phyloP scores from a whole-genome alignment of 1,140 invertebrate species.

The Drosophila bocqueti region DNA sequence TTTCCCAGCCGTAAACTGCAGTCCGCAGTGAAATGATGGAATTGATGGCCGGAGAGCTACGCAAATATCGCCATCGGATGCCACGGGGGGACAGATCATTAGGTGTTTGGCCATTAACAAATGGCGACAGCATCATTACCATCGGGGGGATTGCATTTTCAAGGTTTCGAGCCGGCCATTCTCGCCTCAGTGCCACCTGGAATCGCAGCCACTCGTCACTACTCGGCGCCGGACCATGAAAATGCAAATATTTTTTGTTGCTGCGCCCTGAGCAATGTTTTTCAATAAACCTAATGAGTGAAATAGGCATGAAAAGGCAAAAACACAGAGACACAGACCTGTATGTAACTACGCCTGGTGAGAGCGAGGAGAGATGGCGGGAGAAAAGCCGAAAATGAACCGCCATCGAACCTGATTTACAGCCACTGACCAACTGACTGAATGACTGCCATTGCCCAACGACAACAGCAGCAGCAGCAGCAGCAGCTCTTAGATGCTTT shows the following conservation, averaged over 20 bases:
- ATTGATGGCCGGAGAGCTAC: slow-evolving; percentile 3
- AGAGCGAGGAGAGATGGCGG: slow-evolving; percentile 3
- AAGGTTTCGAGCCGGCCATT: slow-evolving; percentile 56
- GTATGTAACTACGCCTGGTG: slow-evolving; percentile 9
- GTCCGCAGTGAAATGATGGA: slow-evolving; percentile 4
- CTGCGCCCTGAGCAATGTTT: slow-evolving; percentile 61
- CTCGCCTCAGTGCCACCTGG: slow-evolving; percentile 36
- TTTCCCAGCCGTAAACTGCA: slow-evolving; percentile 45
- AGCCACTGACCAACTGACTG: slow-evolving; percentile 44
- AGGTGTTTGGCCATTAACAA: slow-evolving; percentile 53
- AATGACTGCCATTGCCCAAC: slow-evolving; percentile 54
- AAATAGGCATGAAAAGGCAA: slow-evolving; percentile 64
- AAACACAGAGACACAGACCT: slow-evolving; percentile 20
- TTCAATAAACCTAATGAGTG: slow-evolving; percentile 71
- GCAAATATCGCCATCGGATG: slow-evolving; percentile 20
- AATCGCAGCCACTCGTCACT: slow-evolving; percentile 2
- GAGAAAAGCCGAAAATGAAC: slow-evolving; percentile 37
- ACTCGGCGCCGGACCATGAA: slow-evolving; percentile 61
- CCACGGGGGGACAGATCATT: slow-evolving; percentile 57
- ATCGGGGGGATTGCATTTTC: slow-evolving; percentile 57
- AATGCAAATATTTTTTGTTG: slow-evolving; percentile 68
- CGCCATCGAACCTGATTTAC: slow-evolving; percentile 64
- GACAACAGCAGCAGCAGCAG: slow-evolving; percentile 25
- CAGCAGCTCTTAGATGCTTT: slow-evolving; percentile 24
- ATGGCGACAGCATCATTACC: slow-evolving; percentile 47